A percentile compares a stretch with the other conserved stretches of the same genome.
phyloP scores from a whole-genome alignment of 2,888 invertebrate genomes.

The Ormyrus rosae region DNA sequence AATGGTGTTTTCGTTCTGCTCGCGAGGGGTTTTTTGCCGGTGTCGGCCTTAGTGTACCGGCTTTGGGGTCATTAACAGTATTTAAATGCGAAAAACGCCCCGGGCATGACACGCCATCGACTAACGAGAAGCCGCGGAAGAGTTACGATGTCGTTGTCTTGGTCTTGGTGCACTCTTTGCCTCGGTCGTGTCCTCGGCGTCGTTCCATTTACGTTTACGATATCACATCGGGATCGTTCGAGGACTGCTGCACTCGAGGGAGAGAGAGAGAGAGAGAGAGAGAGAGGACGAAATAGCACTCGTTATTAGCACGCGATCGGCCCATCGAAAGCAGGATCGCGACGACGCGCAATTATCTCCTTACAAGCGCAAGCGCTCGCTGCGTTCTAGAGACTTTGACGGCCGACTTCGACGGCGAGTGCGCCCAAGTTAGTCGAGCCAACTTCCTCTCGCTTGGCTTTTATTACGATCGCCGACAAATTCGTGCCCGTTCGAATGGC shows the following conservation, averaged over 20 bases:
- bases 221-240: conserved; percentile 64
- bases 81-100: conserved; percentile 64
- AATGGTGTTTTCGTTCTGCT: conserved; percentile 34
- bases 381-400: conserved; percentile 19
- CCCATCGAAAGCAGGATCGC: background rate
- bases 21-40: conserved; percentile 4
- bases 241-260: conserved; percentile 49
- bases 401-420: background rate
- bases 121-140: conserved; percentile 66
- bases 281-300: conserved; percentile 59
- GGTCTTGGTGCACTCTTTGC: background rate
- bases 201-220: conserved; percentile 66
- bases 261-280: too few relatives aligned
- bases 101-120: conserved; percentile 61
- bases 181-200: conserved; percentile 19
- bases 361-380: conserved; percentile 6
- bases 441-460: background rate
- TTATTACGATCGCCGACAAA: background rate
- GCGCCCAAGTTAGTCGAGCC: background rate
- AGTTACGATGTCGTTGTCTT: conserved; percentile 60
- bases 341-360: conserved; percentile 31
- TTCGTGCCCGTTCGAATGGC: background rate
- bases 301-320: conserved; percentile 47
- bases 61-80: conserved; percentile 64
- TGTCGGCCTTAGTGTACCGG: conserved; percentile 3